Conservation (phyloP, 2,797 vertebrate genomes). For the Dicrostonyx torquatus region DNA sequence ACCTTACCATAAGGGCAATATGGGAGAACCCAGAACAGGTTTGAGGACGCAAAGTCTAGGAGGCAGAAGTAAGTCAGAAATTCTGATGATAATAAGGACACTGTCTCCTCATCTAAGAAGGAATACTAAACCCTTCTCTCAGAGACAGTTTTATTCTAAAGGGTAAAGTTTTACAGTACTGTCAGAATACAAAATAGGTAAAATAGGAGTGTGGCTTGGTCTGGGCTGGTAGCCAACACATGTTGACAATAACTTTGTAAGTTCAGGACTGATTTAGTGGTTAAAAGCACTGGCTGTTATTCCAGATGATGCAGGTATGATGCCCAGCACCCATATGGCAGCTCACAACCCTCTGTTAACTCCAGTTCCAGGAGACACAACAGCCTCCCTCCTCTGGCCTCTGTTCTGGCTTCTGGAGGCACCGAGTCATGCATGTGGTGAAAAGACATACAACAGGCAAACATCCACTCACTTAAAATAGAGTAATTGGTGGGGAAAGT, state of each 20-base stretch:
- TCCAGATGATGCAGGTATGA: neutral
- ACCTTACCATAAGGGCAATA: conserved; percentile 19
- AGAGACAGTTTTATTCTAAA: neutral
- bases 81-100: neutral
- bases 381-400: neutral
- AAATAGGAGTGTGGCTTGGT: neutral
- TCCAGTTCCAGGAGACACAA: neutral
- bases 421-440: neutral
- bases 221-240: conserved; percentile 36
- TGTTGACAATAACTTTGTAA: conserved; percentile 25
- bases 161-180: conserved; percentile 8
- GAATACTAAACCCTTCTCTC: conserved; percentile 30
- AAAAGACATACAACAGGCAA: neutral
- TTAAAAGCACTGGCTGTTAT: neutral
- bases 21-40: neutral
- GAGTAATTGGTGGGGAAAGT: neutral
- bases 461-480: neutral
- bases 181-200: conserved; percentile 20
- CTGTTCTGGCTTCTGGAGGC: neutral
- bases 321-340: neutral
- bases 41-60: neutral
- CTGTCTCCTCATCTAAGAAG: conserved; percentile 13
- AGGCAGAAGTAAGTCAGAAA: conserved; percentile 18
- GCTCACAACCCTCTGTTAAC: neutral
- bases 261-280: neutral